Percentiles rank a stretch among this genome's conserved stretches.
phyloP scores from a whole-genome alignment of 2,797 vertebrate species.

The Catharus ustulatus region DNA sequence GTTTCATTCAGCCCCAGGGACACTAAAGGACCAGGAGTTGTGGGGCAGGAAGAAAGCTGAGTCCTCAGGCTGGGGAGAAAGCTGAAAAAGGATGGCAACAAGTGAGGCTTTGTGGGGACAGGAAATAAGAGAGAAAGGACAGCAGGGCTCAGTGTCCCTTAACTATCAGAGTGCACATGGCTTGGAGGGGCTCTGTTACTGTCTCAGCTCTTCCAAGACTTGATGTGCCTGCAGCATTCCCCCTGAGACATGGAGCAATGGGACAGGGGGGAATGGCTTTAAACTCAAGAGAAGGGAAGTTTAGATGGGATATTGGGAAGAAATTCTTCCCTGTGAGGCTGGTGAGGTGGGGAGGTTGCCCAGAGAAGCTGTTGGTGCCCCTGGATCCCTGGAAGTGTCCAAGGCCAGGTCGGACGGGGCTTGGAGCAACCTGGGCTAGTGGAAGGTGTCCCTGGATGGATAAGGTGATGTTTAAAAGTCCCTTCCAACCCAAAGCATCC shows the following conservation, averaged over 20 bases:
- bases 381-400: background rate
- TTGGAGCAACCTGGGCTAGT: fast-evolving
- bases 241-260: background rate
- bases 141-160: fast-evolving
- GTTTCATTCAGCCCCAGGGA: background rate
- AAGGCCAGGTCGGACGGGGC: fast-evolving
- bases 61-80: background rate
- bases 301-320: background rate
- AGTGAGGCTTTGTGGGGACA: background rate
- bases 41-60: background rate
- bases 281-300: background rate
- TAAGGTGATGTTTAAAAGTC: background rate
- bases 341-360: fast-evolving
- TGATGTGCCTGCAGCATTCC: fast-evolving
- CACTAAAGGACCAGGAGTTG: background rate
- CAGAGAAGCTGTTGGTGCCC: background rate
- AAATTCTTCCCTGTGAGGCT: background rate
- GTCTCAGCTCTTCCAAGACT: background rate
- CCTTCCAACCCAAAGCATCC: background rate
- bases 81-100: background rate
- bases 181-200: background rate
- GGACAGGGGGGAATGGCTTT: background rate
- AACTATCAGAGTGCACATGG: fast-evolving
- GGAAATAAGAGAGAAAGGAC: background rate
- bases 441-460: background rate